Base-by-base conservation (phyloP, 35 echinoderm and acorn worm genomes). In the Holothuria glaberrima region DNA sequence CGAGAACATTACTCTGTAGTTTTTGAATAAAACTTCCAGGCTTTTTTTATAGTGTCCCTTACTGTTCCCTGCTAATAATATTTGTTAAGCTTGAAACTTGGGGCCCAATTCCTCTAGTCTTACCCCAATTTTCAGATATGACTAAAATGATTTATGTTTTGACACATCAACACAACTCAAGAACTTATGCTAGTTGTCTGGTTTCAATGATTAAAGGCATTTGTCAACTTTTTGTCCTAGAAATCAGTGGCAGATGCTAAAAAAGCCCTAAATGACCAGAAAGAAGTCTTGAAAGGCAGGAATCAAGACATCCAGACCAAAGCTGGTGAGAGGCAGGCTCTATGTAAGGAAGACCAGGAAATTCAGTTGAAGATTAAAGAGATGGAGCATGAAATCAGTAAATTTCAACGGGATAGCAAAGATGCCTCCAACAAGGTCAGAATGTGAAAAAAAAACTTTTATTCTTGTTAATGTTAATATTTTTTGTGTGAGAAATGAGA, bases 341-440 rank as follows among this genome's bases (percentile, higher is more conserved):
- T 99, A 12, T 74, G 52, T 38, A 90, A 92, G 59, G 93, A 99
- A 62, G 93, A 99, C 67, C 94, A 99, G n/a, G 91, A 95, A 30
- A 95, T 86, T 56, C 93, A 99, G 77, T 82, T 99, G 33, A 56
- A 95, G 74, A 95, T 99, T 3, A 92, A 95, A 87, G 97, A 99
- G 64, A 54, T 91, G 22, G 97, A 99, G 27, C 97, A 99, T 61
- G 74, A 90, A 24, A 88, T 92, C 54, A 80, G 73, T 19, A 99
- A 99, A 72, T 85, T 86, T 68, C 91, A 95, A 25, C 75, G 91
- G 48, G 97, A 99, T 20, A 94, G 97, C 88, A 94, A 94, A 48
- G 97, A 99, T 86, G 97, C 97, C 27, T 94, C 88, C 9, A 90
- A 92, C 27, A 99, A 88, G 93, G 97, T 93, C 56, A 73, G 70